These are phyloP conservation scores for Oceanodroma leucorhoa DNA, from an alignment of 2,797 vertebrate genomes.

Conservation along the genomic window DNA sequence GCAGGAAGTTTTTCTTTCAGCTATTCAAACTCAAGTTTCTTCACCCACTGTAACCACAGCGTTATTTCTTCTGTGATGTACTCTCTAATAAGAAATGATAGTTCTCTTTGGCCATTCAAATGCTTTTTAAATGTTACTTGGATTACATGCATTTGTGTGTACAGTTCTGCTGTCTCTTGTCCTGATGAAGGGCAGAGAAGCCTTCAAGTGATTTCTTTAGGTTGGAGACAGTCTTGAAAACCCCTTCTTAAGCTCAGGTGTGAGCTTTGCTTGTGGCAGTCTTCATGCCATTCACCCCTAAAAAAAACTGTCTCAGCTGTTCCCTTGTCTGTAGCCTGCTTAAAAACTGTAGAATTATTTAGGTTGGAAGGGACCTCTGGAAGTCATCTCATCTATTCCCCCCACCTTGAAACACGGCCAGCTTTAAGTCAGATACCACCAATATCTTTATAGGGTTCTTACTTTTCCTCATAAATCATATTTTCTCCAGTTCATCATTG, in stretches of 20 bases:
- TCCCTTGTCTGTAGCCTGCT: background rate
- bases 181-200: background rate
- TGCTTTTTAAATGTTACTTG: background rate
- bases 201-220: background rate
- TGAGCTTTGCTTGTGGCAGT: background rate
- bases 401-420: background rate
- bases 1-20: background rate
- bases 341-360: background rate
- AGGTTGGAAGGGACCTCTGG: background rate
- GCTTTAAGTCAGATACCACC: background rate
- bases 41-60: background rate
- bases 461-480: background rate
- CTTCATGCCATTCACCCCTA: background rate
- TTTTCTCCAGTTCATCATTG: background rate
- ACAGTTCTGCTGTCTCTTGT: background rate
- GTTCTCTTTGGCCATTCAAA: background rate
- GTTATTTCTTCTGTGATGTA: background rate
- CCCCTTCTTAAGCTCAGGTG: background rate
- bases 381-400: background rate
- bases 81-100: background rate
- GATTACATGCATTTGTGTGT: background rate
- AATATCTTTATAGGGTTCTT: background rate
- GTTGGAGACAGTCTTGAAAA: background rate
- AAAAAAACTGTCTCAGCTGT: background rate
- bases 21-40: background rate